phyloP scores from a whole-genome alignment of 2,888 invertebrate genomes.

The Leptopterna dolabrata region DNA sequence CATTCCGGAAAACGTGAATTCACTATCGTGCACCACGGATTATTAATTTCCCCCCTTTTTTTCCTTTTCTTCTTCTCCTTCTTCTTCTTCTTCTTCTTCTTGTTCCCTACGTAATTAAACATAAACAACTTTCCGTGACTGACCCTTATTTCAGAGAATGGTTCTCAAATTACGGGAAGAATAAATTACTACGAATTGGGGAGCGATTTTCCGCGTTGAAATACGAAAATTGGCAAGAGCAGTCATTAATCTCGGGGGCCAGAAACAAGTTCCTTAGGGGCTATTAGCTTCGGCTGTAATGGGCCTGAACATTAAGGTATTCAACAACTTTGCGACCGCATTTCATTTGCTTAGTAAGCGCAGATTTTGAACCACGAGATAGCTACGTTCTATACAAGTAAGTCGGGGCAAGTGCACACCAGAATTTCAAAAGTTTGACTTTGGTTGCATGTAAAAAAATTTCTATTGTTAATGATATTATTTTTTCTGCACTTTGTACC shows the following conservation, averaged over 20 bases:
- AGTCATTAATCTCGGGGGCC: slow-evolving; percentile 18
- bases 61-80: background rate
- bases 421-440: too few species aligned
- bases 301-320: background rate
- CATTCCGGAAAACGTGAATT: background rate
- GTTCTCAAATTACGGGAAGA: slow-evolving; percentile 21
- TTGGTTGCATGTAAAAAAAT: too few species aligned
- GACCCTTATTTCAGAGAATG: slow-evolving; percentile 21
- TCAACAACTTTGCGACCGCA: background rate
- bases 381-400: too few species aligned
- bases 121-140: slow-evolving; percentile 29
- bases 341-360: background rate
- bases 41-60: background rate
- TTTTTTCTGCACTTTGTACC: too few species aligned
- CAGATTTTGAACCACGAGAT: too few species aligned
- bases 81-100: background rate
- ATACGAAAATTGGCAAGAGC: slow-evolving; percentile 16
- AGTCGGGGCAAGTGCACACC: too few species aligned
- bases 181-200: slow-evolving; percentile 25
- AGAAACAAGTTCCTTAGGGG: background rate
- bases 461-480: too few species aligned
- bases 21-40: background rate
- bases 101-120: background rate
- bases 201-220: slow-evolving; percentile 20
- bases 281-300: slow-evolving; percentile 3